Conservation (phyloP, 2,797 vertebrate genomes). For the Leuciscus waleckii region DNA sequence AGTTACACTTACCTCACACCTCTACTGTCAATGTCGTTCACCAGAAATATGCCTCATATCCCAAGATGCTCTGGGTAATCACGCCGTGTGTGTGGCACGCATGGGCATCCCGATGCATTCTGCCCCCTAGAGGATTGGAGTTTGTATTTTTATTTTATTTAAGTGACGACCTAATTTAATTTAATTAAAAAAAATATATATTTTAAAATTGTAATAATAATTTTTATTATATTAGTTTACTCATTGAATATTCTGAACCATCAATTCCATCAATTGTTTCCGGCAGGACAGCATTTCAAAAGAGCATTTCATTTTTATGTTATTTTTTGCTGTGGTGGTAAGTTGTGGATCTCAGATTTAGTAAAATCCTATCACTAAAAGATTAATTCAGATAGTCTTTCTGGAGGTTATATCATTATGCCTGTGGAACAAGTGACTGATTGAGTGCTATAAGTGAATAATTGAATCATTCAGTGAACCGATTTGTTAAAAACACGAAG, state of each 20-base stretch:
- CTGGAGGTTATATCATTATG: neutral
- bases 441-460: neutral
- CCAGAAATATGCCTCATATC: slow-evolving; percentile 28
- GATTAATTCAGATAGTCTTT: neutral
- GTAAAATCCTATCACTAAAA: neutral
- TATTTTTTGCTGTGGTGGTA: neutral
- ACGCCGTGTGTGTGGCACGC: neutral
- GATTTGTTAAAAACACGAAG: neutral
- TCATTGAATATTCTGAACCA: neutral
- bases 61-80: slow-evolving; percentile 9
- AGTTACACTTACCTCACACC: slow-evolving; percentile 13
- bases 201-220: neutral
- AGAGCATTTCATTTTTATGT: neutral
- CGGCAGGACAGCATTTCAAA: neutral
- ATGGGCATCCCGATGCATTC: neutral
- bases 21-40: slow-evolving; percentile 33
- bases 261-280: neutral
- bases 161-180: neutral
- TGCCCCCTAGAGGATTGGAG: neutral
- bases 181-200: neutral
- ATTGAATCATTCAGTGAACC: neutral
- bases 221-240: neutral
- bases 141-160: neutral
- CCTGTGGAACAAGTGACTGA: neutral
- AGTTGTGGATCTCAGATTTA: neutral